A percentile compares a stretch with the other conserved stretches of the same genome.
These are phyloP conservation scores for Lycocerus yunnanus DNA, from an alignment of 2,888 invertebrate genomes.

Conservation along the genomic window DNA sequence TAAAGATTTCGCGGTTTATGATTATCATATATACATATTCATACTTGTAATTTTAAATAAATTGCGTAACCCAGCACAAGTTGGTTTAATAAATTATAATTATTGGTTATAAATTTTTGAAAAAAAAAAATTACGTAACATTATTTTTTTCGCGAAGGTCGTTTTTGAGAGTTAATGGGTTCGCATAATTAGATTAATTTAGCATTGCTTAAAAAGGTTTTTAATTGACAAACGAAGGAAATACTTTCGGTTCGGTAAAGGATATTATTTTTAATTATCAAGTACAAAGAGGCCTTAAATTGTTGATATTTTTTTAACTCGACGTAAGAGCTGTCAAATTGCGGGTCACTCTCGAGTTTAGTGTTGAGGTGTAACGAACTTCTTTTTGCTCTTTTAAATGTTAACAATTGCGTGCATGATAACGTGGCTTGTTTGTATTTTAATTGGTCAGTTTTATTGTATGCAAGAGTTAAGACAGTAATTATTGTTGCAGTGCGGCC, in stretches of 20 bases:
- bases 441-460: not conserved
- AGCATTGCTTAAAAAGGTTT: not conserved
- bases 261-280: not conserved
- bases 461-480: not conserved
- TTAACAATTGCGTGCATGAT: not conserved
- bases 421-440: not conserved
- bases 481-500: constrained; percentile 70
- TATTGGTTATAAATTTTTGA: not conserved
- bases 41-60: not conserved
- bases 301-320: not conserved
- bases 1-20: not conserved
- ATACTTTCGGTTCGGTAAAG: not conserved
- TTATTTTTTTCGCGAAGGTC: not conserved
- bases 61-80: not conserved
- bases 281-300: not conserved
- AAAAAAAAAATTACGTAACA: not conserved
- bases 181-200: not conserved
- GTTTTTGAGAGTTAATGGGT: not conserved
- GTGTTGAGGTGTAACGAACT: not conserved
- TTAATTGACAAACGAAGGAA: not conserved
- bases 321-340: not conserved
- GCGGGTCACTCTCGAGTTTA: not conserved
- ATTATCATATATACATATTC: not conserved
- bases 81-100: not conserved
- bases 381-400: not conserved